phyloP scores from a whole-genome alignment of 37 sponge, comb jelly and placozoan genomes.

The Axinella damicornis region DNA sequence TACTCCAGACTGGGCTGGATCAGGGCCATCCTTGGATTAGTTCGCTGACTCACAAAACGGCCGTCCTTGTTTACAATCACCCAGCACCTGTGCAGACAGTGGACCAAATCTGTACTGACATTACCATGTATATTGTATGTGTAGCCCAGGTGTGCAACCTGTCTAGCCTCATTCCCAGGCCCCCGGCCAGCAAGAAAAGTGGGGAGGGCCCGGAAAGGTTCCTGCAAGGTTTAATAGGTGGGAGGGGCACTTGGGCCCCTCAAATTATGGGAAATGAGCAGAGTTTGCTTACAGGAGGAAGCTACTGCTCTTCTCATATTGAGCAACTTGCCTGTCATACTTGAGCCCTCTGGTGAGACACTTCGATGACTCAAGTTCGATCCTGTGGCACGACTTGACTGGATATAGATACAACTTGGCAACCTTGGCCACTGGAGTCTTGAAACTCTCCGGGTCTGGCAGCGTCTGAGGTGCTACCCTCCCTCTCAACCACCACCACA shows the following conservation, averaged over 20 bases:
- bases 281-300: no score
- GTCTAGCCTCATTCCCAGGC: no score
- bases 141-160: no score
- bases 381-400: slow-evolving; percentile 54
- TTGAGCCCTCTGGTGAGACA: slow-evolving; percentile 41
- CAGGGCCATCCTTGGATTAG: slow-evolving; percentile 26
- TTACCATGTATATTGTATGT: no score
- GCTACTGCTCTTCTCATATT: no score
- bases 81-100: slow-evolving; percentile 37
- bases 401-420: slow-evolving; percentile 56
- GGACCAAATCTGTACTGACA: no score
- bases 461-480: not conserved
- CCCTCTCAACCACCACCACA: slow-evolving; percentile 16
- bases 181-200: no score
- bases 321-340: slow-evolving; percentile 49
- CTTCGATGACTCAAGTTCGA: slow-evolving; percentile 26
- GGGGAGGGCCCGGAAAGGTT: no score
- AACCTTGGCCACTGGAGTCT: slow-evolving; percentile 48
- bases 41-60: slow-evolving; percentile 4
- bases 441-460: not conserved
- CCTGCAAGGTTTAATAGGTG: no score
- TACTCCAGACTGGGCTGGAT: slow-evolving; percentile 7
- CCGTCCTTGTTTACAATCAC: slow-evolving; percentile 44
- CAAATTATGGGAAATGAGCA: no score
- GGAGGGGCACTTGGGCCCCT: no score